A percentile compares a stretch with the other conserved stretches of the same genome.
Conservation (phyloP, 1,140 invertebrate species). For the Parapsyche elsis region DNA sequence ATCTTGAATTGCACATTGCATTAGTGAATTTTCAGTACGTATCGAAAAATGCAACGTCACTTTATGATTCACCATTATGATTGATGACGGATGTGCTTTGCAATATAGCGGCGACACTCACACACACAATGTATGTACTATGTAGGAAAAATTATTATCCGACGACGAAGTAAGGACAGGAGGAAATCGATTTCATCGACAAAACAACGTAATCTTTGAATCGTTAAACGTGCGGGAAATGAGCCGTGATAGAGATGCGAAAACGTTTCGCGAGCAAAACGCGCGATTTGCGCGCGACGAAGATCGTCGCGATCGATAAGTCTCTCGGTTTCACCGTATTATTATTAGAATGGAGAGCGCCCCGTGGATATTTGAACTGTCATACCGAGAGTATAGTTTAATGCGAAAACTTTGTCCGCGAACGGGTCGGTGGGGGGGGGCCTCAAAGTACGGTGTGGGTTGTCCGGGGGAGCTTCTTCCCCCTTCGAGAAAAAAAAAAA, state of each 20-base stretch:
- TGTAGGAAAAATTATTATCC: too few species aligned
- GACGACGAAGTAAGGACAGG: too few species aligned
- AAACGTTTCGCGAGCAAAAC: too few species aligned
- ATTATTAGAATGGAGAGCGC: conserved; percentile 13
- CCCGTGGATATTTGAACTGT: conserved; percentile 42
- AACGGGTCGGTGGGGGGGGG: background rate
- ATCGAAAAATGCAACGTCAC: too few species aligned
- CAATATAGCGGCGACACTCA: too few species aligned
- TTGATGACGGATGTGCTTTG: too few species aligned
- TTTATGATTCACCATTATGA: too few species aligned
- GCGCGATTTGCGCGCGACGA: background rate
- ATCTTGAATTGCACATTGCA: too few species aligned
- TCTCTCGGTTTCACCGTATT: background rate
- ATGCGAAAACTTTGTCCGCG: conserved; percentile 47
- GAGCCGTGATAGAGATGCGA: background rate
- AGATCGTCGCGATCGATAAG: conserved; percentile 4
- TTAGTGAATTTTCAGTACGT: too few species aligned
- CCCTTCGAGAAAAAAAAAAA: background rate
- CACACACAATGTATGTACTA: too few species aligned
- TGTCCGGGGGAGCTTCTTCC: background rate
- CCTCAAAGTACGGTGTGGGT: background rate
- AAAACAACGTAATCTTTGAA: too few species aligned
- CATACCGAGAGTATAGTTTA: conserved; percentile 42
- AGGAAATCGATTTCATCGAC: too few species aligned
- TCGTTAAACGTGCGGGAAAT: background rate